Conservation (phyloP, 2,113 vertebrate genomes). For the Rhinolophus ferrumequinum region DNA sequence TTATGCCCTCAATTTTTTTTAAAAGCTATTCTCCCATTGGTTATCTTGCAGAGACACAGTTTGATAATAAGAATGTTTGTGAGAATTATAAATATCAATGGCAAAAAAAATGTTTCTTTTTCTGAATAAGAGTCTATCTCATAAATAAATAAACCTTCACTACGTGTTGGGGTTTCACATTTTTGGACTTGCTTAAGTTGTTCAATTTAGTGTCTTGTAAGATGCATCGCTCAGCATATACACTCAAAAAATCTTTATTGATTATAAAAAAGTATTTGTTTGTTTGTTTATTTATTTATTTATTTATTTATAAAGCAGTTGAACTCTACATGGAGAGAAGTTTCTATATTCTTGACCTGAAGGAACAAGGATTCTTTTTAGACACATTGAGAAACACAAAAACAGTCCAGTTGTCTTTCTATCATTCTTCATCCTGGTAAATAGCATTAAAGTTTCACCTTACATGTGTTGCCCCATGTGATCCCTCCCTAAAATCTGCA, state of each 20-base stretch:
- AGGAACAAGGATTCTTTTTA: background rate
- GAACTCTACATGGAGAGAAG: background rate
- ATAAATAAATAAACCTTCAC: background rate
- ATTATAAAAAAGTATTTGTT: background rate
- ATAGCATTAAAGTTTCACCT: background rate
- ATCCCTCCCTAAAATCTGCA: background rate
- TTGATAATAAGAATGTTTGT: background rate
- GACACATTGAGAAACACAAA: background rate
- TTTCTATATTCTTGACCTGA: background rate
- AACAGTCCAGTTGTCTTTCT: background rate
- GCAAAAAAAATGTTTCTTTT: background rate
- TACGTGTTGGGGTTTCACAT: background rate
- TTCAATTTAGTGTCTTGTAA: background rate
- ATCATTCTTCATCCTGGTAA: background rate
- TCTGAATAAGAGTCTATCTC: background rate
- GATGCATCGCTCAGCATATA: background rate
- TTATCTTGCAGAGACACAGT: background rate
- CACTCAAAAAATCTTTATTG: background rate
- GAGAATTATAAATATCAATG: background rate
- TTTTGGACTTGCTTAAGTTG: background rate
- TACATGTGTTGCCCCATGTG: fast-evolving
- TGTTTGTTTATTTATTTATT: background rate
- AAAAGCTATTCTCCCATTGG: background rate
- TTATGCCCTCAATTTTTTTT: background rate
- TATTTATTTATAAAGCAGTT: background rate